Conservation (phyloP, 2,797 vertebrate genomes). For the Hippocampus kuda region DNA sequence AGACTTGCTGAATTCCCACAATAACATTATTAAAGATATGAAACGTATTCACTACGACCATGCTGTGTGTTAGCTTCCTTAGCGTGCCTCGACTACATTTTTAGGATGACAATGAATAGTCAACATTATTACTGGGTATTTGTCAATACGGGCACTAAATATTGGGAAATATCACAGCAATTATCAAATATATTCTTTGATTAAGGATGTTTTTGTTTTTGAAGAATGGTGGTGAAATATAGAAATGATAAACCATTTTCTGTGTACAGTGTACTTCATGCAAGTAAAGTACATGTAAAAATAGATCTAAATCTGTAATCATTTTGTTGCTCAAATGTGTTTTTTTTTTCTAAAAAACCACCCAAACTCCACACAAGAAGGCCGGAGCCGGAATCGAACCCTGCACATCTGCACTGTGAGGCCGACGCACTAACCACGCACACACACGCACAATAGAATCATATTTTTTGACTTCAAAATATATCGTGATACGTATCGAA, state of each 20-base stretch:
- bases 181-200: background rate
- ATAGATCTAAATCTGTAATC: background rate
- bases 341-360: background rate
- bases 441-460: too few species aligned
- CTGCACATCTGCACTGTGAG: too few species aligned
- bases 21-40: too few species aligned
- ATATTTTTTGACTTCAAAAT: too few species aligned
- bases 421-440: too few species aligned
- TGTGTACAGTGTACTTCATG: background rate
- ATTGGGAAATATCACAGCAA: background rate
- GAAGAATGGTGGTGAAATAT: background rate
- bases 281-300: background rate
- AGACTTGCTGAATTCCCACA: too few species aligned
- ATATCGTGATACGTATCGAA: too few species aligned
- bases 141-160: background rate
- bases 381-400: background rate
- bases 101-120: background rate
- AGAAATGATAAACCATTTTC: background rate
- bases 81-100: background rate
- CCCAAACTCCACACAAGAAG: background rate
- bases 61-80: background rate
- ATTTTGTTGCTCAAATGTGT: background rate
- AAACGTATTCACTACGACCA: background rate
- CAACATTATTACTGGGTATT: background rate
- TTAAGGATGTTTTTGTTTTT: background rate